Percentiles rank a stretch among this genome's conserved stretches.
phyloP scores from a whole-genome alignment of 2,888 invertebrate species.

The Diaphora mendica region DNA sequence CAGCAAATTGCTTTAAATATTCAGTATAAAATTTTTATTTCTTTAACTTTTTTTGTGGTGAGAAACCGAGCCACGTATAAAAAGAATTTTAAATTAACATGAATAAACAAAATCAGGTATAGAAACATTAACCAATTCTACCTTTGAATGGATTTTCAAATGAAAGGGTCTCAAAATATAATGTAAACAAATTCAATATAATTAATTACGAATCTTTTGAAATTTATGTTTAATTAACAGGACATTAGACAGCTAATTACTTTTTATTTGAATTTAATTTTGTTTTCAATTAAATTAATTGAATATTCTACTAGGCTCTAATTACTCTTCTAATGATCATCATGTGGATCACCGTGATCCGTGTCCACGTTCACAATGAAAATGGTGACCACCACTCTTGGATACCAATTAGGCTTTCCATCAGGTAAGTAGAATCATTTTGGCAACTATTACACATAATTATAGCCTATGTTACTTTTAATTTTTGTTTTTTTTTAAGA shows the following conservation, averaged over 20 bases:
- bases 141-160: not conserved
- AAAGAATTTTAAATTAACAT: not conserved
- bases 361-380: no score
- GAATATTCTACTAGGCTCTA: not conserved
- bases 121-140: not conserved
- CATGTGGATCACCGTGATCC: no score
- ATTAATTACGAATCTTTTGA: not conserved
- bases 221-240: not conserved
- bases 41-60: no score
- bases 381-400: no score
- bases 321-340: no score
- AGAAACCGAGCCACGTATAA: not conserved
- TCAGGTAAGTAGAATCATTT: no score
- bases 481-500: no score
- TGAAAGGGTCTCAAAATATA: not conserved
- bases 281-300: not conserved
- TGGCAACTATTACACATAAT: no score
- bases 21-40: no score
- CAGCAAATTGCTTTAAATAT: no score
- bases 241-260: not conserved
- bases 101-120: not conserved
- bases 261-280: conserved; percentile 2
- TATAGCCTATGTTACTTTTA: no score
- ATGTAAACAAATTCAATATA: not conserved
- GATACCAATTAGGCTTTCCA: no score